Evolutionary conservation across 2,797 vertebrate genomes (phyloP).

Genomic region (Gymnothorax reevesii): DNA sequence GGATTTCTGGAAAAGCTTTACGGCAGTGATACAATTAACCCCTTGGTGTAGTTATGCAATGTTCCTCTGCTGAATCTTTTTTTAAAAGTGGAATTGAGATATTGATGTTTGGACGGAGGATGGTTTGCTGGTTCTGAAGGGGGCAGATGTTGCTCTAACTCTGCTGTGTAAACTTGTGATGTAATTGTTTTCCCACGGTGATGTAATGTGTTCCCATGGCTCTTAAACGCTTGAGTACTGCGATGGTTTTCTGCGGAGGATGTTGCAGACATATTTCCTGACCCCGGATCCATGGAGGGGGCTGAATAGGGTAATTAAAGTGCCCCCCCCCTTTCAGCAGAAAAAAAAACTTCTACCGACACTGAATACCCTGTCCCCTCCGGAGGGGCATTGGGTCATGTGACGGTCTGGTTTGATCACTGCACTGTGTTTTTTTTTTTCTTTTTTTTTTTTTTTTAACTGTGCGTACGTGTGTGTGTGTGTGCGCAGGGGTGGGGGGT

Average conservation of each 20-base stretch:
- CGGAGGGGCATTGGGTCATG: neutral
- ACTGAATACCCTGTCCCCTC: neutral
- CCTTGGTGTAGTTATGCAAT: neutral
- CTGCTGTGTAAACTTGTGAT: neutral
- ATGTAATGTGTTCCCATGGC: neutral
- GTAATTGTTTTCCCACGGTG: too few relatives aligned
- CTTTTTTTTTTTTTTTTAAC: neutral
- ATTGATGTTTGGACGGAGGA: too few relatives aligned
- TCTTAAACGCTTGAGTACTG: neutral
- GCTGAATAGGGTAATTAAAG: neutral
- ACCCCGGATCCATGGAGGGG: neutral
- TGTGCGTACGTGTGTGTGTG: neutral
- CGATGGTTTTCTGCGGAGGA: neutral
- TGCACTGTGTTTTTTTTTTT: neutral
- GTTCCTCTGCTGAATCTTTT: neutral
- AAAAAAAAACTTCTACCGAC: neutral
- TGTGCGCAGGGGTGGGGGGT: neutral
- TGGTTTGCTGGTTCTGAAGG: neutral
- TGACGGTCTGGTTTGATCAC: neutral
- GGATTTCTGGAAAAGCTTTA: neutral
- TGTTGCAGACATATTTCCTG: neutral
- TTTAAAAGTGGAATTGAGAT: neutral
- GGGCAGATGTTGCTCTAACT: neutral
- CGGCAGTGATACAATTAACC: neutral
- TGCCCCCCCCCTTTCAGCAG: neutral